Base-by-base conservation (phyloP, 2,797 vertebrate genomes). In the Hirundo rustica region DNA sequence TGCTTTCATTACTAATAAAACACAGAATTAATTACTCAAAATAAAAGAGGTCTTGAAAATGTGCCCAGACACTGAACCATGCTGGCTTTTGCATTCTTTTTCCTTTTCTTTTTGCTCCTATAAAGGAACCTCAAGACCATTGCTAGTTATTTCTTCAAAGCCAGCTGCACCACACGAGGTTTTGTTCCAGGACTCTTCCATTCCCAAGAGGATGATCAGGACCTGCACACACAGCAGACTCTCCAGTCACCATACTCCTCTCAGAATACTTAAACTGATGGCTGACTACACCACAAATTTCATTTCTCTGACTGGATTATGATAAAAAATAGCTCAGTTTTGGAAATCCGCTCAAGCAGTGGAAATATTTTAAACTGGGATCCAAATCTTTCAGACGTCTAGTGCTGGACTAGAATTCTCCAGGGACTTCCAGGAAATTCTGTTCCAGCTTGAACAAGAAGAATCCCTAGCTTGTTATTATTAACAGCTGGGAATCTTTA, bases 21-120 rank as follows among this genome's bases (percentile, higher is more conserved):
- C 92, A 91, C 82, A 91, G 91, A 96, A 96, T 97, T 97, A 97
- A 98, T 98, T 97, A 97, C 92, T 92, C 51, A 20, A 86, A 96
- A 97, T 96, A 94, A 91, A 95, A 94, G 89, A 95, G 61, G 75
- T 34, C 91, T 13, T 70, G 96, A 97, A 91, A 96, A 92, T 25
- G 58, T 47, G 48, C 91, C 96, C 95, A 92, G 85, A 21, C 61
- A 36, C 76, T 23, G 62, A 94, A 62, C 38, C 53, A 23, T 3
- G 38, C 58, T 86, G 79, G 32, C 20, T 88, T 85, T 36, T 51
- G 93, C 40, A 44, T 60, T 85, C 29, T 45, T 87, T 74, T 73
- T 18, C 22, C 70, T 25, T 29, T n/a, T 13, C 45, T 38, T 51
- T 51, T 40, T 53, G 61, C 40, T 27, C 64, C 65, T 66, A 3